These are phyloP conservation scores for Hypselothyrea guttata DNA, from an alignment of 2,888 invertebrate genomes.

Conservation along the genomic window DNA sequence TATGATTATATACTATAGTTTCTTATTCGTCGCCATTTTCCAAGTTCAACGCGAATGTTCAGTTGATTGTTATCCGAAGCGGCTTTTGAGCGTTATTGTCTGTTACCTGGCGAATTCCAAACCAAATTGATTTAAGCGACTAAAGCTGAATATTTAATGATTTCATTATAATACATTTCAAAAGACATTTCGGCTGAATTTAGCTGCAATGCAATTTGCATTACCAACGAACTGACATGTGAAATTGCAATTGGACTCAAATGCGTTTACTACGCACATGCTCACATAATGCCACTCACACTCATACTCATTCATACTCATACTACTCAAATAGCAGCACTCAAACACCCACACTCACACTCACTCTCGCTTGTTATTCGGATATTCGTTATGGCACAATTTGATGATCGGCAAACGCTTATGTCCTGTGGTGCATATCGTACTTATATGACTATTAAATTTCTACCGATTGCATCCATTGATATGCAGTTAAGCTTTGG, in stretches of 20 bases:
- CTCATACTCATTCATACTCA: constrained; percentile 8
- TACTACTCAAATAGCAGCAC: too few relatives aligned
- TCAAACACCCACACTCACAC: background rate
- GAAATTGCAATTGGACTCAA: constrained; percentile 45
- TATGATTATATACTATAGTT: too few relatives aligned
- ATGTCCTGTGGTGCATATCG: constrained; percentile 30
- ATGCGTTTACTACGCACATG: constrained; percentile 31
- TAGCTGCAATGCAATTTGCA: constrained; percentile 25
- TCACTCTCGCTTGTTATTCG: background rate
- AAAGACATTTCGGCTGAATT: constrained; percentile 1
- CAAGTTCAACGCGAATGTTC: too few relatives aligned
- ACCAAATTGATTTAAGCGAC: too few relatives aligned
- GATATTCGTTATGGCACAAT: constrained; percentile 16
- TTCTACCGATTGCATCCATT: constrained; percentile 55
- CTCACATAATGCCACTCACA: constrained; percentile 7
- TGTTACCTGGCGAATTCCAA: too few relatives aligned
- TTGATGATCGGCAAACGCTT: constrained; percentile 36
- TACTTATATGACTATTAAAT: constrained; percentile 50
- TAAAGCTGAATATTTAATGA: too few relatives aligned
- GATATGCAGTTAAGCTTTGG: constrained; percentile 48
- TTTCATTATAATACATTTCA: too few relatives aligned
- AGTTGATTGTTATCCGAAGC: too few relatives aligned
- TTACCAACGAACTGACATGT: constrained; percentile 33
- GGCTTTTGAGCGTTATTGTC: too few relatives aligned
- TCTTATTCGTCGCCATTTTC: too few relatives aligned